Conservation (phyloP, 1,140 invertebrate species). For the Drosophila ogumai region DNA sequence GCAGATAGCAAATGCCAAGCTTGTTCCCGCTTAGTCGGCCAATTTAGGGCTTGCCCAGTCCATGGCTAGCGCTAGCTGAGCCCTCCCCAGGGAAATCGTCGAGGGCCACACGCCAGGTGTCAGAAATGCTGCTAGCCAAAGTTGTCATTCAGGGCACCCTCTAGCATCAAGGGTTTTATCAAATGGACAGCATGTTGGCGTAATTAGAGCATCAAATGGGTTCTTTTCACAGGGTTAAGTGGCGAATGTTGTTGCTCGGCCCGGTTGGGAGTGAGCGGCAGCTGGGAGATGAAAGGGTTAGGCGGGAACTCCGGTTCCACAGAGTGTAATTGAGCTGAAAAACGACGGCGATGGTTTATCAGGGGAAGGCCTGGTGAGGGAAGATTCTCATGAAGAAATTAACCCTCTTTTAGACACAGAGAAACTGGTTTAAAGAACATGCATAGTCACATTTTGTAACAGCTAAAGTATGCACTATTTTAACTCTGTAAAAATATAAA, state of each 20-base stretch:
- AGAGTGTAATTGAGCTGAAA: constrained; percentile 19
- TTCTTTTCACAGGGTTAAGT: constrained; percentile 51
- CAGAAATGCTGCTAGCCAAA: constrained; percentile 60
- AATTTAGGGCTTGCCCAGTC: constrained; percentile 10
- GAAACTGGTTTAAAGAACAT: constrained; percentile 1
- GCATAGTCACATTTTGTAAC: neutral
- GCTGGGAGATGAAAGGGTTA: constrained; percentile 45
- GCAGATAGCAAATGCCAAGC: constrained; percentile 31
- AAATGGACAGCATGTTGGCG: constrained; percentile 55
- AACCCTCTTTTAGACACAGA: neutral
- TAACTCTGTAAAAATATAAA: neutral
- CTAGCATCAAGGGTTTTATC: constrained; percentile 11
- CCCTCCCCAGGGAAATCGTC: constrained; percentile 53
- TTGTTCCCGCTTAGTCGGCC: constrained; percentile 40
- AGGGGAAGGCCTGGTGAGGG: neutral
- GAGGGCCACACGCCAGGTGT: constrained; percentile 69
- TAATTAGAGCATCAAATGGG: constrained; percentile 63
- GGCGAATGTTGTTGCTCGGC: constrained; percentile 38
- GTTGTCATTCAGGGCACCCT: constrained; percentile 48
- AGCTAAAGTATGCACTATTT: neutral
- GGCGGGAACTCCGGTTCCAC: constrained; percentile 8
- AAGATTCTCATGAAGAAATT: neutral
- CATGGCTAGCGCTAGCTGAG: constrained; percentile 20
- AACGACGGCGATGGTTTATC: constrained; percentile 6
- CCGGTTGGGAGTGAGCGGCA: constrained; percentile 2